Evolutionary conservation across 2,113 vertebrate species (phyloP).

Genomic region (Steatornis caripensis): DNA sequence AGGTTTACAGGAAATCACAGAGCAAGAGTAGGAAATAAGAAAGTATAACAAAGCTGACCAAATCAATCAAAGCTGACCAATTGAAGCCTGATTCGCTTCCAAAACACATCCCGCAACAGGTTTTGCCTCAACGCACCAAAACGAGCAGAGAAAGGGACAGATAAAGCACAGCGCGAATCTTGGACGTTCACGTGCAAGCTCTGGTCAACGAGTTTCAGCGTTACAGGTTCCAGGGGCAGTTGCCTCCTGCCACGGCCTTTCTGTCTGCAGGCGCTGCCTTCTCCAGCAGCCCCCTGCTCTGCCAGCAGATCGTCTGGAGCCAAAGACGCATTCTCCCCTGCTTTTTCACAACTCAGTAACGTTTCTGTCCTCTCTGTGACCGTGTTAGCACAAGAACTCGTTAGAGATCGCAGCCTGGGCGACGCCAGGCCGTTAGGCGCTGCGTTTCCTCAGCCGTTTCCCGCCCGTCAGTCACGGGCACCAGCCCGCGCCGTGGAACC

Average conservation of each 20-base stretch:
- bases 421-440: accelerated
- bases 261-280: background rate
- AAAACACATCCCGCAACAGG: background rate
- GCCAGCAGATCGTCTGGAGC: accelerated
- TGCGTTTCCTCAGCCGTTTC: background rate
- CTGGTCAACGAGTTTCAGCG: accelerated
- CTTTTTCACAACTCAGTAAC: background rate
- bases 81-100: background rate
- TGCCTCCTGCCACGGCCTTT: background rate
- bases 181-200: accelerated
- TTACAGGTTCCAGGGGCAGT: background rate
- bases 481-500: background rate
- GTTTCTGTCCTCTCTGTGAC: background rate
- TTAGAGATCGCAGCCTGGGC: accelerated
- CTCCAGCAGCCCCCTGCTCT: background rate
- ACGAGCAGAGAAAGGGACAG: background rate
- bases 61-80: too few relatives aligned
- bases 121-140: background rate
- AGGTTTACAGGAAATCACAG: background rate
- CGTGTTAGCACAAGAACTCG: background rate
- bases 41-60: background rate
- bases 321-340: accelerated
- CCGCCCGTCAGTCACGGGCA: accelerated
- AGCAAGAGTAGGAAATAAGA: background rate
- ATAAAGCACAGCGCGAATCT: accelerated